Conservation (phyloP, 2,797 vertebrate genomes). For the Micromesistius poutassou region DNA sequence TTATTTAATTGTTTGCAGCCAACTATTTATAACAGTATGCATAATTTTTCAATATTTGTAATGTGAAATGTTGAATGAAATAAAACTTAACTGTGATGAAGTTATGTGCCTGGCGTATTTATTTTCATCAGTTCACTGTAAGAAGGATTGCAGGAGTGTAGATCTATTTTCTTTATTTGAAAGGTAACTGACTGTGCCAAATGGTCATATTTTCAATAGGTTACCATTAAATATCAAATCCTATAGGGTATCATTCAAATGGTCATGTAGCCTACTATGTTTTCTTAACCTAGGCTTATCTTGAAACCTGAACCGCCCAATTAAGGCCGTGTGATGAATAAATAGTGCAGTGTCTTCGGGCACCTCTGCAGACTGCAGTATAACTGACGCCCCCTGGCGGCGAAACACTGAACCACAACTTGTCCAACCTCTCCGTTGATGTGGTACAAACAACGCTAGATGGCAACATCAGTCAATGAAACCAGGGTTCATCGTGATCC, state of each 20-base stretch:
- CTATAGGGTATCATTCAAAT: neutral
- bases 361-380: neutral
- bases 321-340: neutral
- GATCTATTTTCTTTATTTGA: neutral
- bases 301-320: neutral
- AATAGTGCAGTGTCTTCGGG: neutral
- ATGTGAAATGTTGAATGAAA: slow-evolving; percentile 99
- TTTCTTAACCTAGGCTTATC: neutral
- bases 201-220: neutral
- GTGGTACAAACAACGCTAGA: slow-evolving; percentile 33
- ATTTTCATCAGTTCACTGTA: slow-evolving; percentile 18
- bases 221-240: neutral
- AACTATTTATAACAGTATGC: slow-evolving; percentile 99
- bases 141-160: neutral
- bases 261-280: neutral
- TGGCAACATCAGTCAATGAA: slow-evolving; percentile 33
- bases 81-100: slow-evolving; percentile 98
- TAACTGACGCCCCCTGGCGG: neutral
- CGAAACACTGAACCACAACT: neutral
- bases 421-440: neutral
- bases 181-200: neutral
- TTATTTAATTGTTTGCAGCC: slow-evolving; percentile 99
- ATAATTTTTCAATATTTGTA: slow-evolving; percentile 99
- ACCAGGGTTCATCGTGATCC: neutral
- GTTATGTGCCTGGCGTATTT: slow-evolving; percentile 32